Evolutionary conservation across 2,797 vertebrate genomes (phyloP).

Genomic region (Sebastes hopkinsi): DNA sequence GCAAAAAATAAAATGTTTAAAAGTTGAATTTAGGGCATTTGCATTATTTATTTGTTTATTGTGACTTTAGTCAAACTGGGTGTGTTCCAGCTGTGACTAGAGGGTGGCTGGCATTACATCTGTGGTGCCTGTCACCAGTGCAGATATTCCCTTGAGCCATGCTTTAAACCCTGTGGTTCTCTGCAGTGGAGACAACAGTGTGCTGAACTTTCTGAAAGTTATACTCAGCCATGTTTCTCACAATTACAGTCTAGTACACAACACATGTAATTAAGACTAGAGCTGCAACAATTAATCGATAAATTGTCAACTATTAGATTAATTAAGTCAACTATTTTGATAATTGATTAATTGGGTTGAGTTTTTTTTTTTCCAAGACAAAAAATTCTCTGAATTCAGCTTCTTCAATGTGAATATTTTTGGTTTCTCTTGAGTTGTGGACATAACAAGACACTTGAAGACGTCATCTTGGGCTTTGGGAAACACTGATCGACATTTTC

Average conservation of each 20-base stretch:
- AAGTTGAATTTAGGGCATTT: conserved; percentile 41
- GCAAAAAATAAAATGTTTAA: conserved; percentile 14
- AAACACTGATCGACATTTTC: too few relatives aligned
- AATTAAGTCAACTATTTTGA: too few relatives aligned
- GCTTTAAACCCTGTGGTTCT: conserved; percentile 25
- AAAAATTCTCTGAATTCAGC: too few relatives aligned
- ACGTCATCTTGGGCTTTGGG: too few relatives aligned
- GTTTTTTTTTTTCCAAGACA: too few relatives aligned
- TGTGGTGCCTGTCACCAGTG: conserved; percentile 39
- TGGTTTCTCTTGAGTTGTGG: too few relatives aligned
- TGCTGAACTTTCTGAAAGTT: conserved; percentile 3
- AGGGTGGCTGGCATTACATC: conserved; percentile 47
- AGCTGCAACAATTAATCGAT: too few relatives aligned
- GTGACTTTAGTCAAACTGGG: conserved; percentile 39
- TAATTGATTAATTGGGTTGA: too few relatives aligned
- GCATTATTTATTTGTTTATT: conserved; percentile 58
- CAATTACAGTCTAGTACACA: not conserved
- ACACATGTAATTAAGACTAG: not conserved
- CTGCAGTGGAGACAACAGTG: not conserved
- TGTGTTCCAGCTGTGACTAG: conserved; percentile 51
- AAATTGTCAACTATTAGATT: too few relatives aligned
- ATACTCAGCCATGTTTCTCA: not conserved
- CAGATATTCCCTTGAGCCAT: conserved; percentile 31
- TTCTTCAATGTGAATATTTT: too few relatives aligned
- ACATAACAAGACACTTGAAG: too few relatives aligned